Evolutionary conservation across 2,113 vertebrate species (phyloP).

Genomic region (Atherinomorus stipes): DNA sequence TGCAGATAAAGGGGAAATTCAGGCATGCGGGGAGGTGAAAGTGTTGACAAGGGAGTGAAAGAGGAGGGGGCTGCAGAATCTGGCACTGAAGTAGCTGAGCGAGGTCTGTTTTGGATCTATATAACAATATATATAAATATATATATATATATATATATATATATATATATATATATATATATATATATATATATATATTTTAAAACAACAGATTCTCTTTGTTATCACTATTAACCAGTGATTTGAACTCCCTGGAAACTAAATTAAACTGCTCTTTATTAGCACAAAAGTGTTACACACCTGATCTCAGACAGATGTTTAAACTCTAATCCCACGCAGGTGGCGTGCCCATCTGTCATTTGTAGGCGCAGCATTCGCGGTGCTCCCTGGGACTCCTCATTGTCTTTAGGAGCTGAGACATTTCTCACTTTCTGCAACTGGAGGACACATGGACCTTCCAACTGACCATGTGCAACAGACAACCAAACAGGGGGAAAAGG

Average conservation of each 20-base stretch:
- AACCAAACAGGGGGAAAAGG: constrained; percentile 27
- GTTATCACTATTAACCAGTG: background rate
- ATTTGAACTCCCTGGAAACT: background rate
- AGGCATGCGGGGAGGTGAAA: constrained; percentile 49
- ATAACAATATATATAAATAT: too few species aligned
- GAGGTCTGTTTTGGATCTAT: constrained; percentile 4
- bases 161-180: too few species aligned
- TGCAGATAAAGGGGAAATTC: constrained; percentile 65
- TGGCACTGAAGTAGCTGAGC: background rate
- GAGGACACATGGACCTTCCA: constrained; percentile 95
- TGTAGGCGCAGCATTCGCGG: constrained; percentile 96
- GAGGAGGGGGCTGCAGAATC: constrained; percentile 22
- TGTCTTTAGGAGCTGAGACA: constrained; percentile 93
- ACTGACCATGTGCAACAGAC: constrained; percentile 76
- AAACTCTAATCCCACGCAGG: constrained; percentile 91
- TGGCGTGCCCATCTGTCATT: constrained; percentile 96
- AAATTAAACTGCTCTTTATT: background rate
- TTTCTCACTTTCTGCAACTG: constrained; percentile 97
- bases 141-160: too few species aligned
- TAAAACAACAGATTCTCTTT: too few species aligned
- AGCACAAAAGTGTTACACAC: constrained; percentile 69
- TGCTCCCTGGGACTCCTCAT: constrained; percentile 94
- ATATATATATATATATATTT: too few species aligned
- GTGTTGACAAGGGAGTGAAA: constrained; percentile 47
- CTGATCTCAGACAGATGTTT: constrained; percentile 94